Evolutionary conservation across 92 coral and sea anemone species (phyloP).

Genomic region (Desmophyllum pertusum): DNA sequence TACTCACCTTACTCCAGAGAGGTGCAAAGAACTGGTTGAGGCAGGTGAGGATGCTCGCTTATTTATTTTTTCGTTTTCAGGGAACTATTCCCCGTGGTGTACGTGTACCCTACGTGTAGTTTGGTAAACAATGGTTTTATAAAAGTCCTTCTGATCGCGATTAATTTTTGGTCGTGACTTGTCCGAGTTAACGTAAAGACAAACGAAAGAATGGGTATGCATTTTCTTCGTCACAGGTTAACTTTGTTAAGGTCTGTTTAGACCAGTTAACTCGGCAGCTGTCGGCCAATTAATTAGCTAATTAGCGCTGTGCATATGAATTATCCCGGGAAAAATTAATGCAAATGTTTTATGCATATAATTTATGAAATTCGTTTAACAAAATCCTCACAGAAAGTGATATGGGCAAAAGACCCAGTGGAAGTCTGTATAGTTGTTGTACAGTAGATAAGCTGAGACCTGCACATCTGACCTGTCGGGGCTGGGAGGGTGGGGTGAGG

Average conservation of each 20-base stretch:
- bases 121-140: not conserved
- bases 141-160: not conserved
- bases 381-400: too few species aligned
- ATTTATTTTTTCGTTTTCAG: not conserved
- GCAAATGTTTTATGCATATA: too few species aligned
- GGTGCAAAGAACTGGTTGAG: constrained; percentile 59
- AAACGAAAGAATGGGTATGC: not conserved
- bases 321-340: too few species aligned
- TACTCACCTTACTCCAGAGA: constrained; percentile 65
- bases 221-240: not conserved
- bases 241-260: too few species aligned
- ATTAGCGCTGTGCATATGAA: too few species aligned
- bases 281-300: too few species aligned
- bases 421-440: too few species aligned
- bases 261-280: too few species aligned
- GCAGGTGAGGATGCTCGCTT: constrained; percentile 40
- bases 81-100: not conserved
- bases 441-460: too few species aligned
- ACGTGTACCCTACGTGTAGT: not conserved
- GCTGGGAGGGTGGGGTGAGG: not conserved
- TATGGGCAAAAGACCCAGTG: too few species aligned
- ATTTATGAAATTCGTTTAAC: too few species aligned
- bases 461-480: not conserved
- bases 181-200: not conserved
- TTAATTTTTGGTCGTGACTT: not conserved